Base-by-base conservation (phyloP, 2,797 vertebrate species). In the Arnoldichthys spilopterus region DNA sequence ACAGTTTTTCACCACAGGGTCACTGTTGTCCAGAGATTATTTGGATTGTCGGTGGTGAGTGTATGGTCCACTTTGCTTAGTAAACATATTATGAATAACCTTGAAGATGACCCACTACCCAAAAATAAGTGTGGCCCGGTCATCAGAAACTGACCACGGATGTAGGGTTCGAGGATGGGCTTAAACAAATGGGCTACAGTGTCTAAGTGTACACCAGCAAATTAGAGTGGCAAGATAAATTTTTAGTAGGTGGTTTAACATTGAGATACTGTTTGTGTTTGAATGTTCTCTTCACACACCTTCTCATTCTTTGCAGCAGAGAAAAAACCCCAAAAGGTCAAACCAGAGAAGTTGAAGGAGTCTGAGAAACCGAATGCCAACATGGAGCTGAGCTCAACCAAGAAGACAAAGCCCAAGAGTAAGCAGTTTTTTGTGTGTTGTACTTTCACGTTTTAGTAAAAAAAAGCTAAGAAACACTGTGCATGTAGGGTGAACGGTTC, bases 351-450 rank as follows among this genome's bases (percentile, higher is more conserved):
- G 75, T 85, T 37, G 85, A 91, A 86, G 82, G 90, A 90, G 74
- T 85, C 91, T 18, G 81, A 89, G 73, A 94, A 89, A 77, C 81
- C 87, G 43, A 86, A 89, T 79, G 83, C 88, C 75, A 85, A 67
- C 20, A 90, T 89, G 76, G 93, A 92, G 67, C 84, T 90, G 80
- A 90, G 86, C 16, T 80, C 69, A 2, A 86, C 83, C 78, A 93
- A 92, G 83, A 84, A 49, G 54, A 87, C 88, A 32, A 91, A 88
- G 45, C 20, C 81, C 56, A 89, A 89, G 45, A 69, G 95, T 95
- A 93, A 89, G 92, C 88, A 68, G 72, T n/a, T 15, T 7, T 22
- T 86, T 76, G 40, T 3, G 69, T 75, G 49, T 54, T 74, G 3
- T 0, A 16, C 72, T 6, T 16, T 5, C 22, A 3, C 24, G 7